phyloP scores from a whole-genome alignment of 2,888 invertebrate genomes.

The Dicyrtomina minuta region DNA sequence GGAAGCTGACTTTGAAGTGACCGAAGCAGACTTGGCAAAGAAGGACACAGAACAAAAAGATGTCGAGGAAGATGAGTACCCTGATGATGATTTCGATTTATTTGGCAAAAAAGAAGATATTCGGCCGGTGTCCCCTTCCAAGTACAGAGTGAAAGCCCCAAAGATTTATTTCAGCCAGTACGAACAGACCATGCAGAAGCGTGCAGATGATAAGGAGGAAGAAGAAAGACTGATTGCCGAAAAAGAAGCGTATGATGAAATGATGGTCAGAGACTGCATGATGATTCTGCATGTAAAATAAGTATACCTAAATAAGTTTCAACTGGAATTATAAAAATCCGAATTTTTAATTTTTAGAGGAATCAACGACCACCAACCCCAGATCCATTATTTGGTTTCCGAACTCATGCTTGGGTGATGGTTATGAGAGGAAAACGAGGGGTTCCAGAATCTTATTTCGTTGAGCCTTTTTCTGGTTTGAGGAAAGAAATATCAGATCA shows the following conservation, averaged over 20 bases:
- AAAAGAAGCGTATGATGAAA: conserved; percentile 44
- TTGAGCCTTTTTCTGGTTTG: conserved; percentile 81
- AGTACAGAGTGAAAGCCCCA: conserved; percentile 41
- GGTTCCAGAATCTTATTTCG: conserved; percentile 69
- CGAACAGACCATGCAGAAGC: conserved; percentile 23
- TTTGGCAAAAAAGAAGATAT: conserved; percentile 10
- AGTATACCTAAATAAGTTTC: not conserved
- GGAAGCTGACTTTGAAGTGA: conserved; percentile 25
- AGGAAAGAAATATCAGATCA: conserved; percentile 62
- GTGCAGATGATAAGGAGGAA: conserved; percentile 34
- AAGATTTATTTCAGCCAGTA: conserved; percentile 33
- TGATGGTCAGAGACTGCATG: conserved; percentile 61
- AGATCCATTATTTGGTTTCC: conserved; percentile 59
- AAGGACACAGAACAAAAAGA: conserved; percentile 6
- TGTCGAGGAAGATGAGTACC: conserved; percentile 11
- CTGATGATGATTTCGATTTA: conserved; percentile 26
- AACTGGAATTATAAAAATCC: not conserved
- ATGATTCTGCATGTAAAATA: too few relatives aligned
- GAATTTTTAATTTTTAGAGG: conserved; percentile 13
- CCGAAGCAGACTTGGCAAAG: not conserved
- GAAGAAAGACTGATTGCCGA: conserved; percentile 28
- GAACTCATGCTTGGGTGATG: conserved; percentile 83
- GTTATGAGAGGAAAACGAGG: conserved; percentile 66
- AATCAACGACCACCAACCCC: conserved; percentile 26
- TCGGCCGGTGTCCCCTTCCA: conserved; percentile 45